phyloP scores from a whole-genome alignment of 1,140 invertebrate genomes.

The Megathymus violae region DNA sequence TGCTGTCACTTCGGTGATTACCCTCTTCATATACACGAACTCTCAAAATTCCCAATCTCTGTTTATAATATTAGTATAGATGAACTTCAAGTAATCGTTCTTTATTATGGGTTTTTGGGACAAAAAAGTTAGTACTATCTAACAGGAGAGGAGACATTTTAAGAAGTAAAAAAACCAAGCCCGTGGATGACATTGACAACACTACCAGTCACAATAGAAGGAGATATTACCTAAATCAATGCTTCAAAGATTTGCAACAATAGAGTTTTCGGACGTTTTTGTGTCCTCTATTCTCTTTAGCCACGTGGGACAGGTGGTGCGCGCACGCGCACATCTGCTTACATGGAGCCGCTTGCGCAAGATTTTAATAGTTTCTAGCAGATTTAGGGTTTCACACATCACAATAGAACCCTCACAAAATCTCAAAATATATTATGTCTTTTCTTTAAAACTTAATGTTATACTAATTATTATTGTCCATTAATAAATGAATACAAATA shows the following conservation, averaged over 20 bases:
- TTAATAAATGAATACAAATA: too few species aligned
- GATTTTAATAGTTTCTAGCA: slow-evolving; percentile 70
- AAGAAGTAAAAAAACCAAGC: background rate
- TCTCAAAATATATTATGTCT: too few species aligned
- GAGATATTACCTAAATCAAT: slow-evolving; percentile 58
- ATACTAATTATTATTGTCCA: too few species aligned
- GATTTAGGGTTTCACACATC: background rate
- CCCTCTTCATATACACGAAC: too few species aligned
- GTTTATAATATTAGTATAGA: too few species aligned
- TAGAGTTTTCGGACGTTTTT: slow-evolving; percentile 58
- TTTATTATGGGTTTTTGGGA: too few species aligned
- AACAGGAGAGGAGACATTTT: too few species aligned
- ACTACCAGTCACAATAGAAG: background rate
- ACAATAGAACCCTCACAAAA: too few species aligned
- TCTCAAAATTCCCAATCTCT: too few species aligned
- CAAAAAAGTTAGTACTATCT: background rate
- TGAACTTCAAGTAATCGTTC: too few species aligned
- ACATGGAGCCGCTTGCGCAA: slow-evolving; percentile 71
- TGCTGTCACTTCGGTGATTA: too few species aligned
- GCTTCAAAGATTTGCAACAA: slow-evolving; percentile 57
- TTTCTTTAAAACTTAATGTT: too few species aligned
- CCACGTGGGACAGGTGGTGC: slow-evolving; percentile 77
- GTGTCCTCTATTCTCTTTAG: slow-evolving; percentile 61
- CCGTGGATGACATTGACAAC: background rate
- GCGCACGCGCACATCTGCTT: slow-evolving; percentile 76